Base-by-base conservation (phyloP, 2,888 invertebrate species). In the Epistrophella euchroma region DNA sequence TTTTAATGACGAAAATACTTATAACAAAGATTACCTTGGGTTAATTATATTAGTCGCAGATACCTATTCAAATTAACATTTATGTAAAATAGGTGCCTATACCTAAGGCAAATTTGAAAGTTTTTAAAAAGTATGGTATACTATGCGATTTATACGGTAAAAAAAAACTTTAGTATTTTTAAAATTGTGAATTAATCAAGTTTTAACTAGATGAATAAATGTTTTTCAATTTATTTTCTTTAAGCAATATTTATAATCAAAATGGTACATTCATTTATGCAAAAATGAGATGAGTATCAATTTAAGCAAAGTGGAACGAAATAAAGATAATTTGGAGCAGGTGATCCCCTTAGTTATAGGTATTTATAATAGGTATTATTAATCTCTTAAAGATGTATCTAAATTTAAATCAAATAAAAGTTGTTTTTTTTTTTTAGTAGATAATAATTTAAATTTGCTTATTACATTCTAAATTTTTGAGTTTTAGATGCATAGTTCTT, bases 271-370 rank as follows among this genome's bases (percentile, higher is more conserved):
- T 40, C 4, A 37, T 40, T 37, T 37, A 43, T 43, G n/a, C 22
- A 25, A 25, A 40, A 40, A 62, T 10, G 7, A 62, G 11, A 37
- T 19, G 1, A 25, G 15, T 64, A 32, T 17, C 13, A 15, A 40
- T 45, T 45, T 45, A 47, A 40, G 9, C 25, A 64, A 64, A 64
- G 64, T 64, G 64, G 64, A 64, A 64, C 64, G 17, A 32, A 45
- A 17, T 32, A 4, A 64, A 19, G 17, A 9, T 64, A 64, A 1
- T 62, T 25, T 0, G 4, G 15, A 17, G 32, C 4, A 28, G 17
- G 0, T 45, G 32, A 64, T 40, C 11, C 47, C 6, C 0, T n/a
- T 43, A 43, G 15, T 4, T 37, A 2, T 43, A 10, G 35, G 2
- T 56, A 19, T 37, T 22, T 40, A 32, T 17, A 17, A 45, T 43